A percentile compares a stretch with the other conserved stretches of the same genome.
Conservation (phyloP, 64 coral and sea anemone species). For the Trachythela sp. region DNA sequence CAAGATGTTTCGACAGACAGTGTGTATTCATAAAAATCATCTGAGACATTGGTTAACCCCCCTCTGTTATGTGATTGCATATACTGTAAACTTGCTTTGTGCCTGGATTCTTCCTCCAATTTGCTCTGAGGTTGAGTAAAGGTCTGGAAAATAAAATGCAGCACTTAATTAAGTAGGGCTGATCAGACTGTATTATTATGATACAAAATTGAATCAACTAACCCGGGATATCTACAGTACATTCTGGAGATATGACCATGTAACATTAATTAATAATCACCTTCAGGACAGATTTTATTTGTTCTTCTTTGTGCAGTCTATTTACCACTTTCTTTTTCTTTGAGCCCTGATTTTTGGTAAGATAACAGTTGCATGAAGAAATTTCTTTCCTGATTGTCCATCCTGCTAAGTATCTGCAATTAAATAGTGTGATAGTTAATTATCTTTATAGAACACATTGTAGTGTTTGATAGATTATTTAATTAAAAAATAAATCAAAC, state of each 20-base stretch:
- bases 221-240: no score
- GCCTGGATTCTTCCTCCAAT: conserved; percentile 16
- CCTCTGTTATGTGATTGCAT: conserved; percentile 34
- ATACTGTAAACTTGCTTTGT: conserved; percentile 14
- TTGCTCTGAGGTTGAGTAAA: background rate
- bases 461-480: background rate
- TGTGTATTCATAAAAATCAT: conserved; percentile 30
- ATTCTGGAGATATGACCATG: no score
- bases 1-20: conserved; percentile 36
- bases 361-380: conserved; percentile 21
- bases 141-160: background rate
- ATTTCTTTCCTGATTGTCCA: conserved; percentile 45
- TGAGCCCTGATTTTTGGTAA: conserved; percentile 26
- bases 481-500: background rate
- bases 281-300: conserved; percentile 18
- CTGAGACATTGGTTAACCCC: conserved; percentile 29
- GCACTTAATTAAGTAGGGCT: background rate
- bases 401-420: conserved; percentile 23
- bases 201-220: no score
- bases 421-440: background rate
- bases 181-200: no score
- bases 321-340: conserved; percentile 19
- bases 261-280: background rate
- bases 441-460: background rate
- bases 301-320: conserved; percentile 19